Conservation (phyloP, 2,797 vertebrate genomes). For the Chanos chanos region DNA sequence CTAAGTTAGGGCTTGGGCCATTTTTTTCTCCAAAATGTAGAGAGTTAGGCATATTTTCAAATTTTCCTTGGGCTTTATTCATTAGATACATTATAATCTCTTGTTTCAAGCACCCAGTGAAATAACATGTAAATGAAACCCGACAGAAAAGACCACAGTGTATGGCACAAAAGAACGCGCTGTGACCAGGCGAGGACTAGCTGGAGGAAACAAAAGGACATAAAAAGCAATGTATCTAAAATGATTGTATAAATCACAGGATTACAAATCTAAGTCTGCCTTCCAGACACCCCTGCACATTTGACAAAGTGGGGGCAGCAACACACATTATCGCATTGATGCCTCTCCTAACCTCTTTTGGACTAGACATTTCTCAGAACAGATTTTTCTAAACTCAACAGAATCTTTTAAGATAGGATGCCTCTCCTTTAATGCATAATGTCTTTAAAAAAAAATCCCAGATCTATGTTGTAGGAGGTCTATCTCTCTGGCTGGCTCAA, state of each 20-base stretch:
- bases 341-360: constrained; percentile 41
- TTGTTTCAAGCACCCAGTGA: too few species aligned
- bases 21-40: too few species aligned
- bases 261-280: constrained; percentile 28
- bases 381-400: constrained; percentile 70
- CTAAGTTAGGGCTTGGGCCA: too few species aligned
- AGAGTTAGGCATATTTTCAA: too few species aligned
- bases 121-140: too few species aligned
- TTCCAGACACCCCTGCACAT: constrained; percentile 20
- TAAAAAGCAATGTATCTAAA: constrained; percentile 7
- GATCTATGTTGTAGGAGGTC: constrained; percentile 85
- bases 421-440: constrained; percentile 78
- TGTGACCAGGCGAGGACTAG: not conserved
- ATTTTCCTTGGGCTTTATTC: too few species aligned
- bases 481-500: constrained; percentile 84
- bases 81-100: too few species aligned
- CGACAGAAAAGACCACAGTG: too few species aligned
- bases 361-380: constrained; percentile 47
- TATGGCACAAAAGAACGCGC: not conserved
- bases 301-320: constrained; percentile 65
- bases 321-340: constrained; percentile 50
- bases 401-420: constrained; percentile 62
- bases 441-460: constrained; percentile 72
- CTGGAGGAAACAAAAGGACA: not conserved
- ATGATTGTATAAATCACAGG: constrained; percentile 19